A percentile compares a stretch with the other conserved stretches of the same genome.
phyloP scores from a whole-genome alignment of 2,797 vertebrate genomes.

The Mormyrops boulengeri region DNA sequence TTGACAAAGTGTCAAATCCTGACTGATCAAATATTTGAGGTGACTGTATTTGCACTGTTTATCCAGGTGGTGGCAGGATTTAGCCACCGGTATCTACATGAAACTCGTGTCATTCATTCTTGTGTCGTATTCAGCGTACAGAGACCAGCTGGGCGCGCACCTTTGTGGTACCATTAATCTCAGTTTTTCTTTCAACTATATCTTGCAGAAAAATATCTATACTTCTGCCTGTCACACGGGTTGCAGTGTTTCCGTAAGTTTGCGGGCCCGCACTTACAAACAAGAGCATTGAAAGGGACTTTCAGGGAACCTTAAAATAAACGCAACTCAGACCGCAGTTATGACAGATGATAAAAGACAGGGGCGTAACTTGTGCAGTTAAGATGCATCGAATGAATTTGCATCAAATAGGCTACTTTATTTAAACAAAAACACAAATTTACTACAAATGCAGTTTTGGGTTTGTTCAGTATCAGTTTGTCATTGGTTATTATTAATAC shows the following conservation, averaged over 20 bases:
- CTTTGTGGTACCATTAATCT: background rate
- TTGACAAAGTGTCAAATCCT: background rate
- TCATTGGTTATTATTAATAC: background rate
- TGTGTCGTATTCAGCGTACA: background rate
- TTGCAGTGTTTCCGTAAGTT: background rate
- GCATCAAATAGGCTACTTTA: background rate
- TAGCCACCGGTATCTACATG: background rate
- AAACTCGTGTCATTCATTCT: conserved; percentile 13
- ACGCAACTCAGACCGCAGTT: background rate
- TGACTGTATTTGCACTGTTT: background rate
- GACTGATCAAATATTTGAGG: background rate
- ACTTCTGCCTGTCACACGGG: background rate
- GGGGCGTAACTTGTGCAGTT: background rate
- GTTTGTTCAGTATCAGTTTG: background rate
- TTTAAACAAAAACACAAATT: background rate
- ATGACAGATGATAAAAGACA: background rate
- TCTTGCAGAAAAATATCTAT: background rate
- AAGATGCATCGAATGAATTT: background rate
- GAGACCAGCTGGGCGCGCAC: background rate
- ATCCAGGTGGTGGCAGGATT: conserved; percentile 16
- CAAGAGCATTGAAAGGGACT: background rate
- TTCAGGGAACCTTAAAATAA: background rate
- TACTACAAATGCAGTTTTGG: background rate
- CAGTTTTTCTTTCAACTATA: background rate
- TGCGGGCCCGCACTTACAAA: background rate